Evolutionary conservation across 2,113 vertebrate genomes (phyloP).

Genomic region (Potamarius usumacintae): DNA sequence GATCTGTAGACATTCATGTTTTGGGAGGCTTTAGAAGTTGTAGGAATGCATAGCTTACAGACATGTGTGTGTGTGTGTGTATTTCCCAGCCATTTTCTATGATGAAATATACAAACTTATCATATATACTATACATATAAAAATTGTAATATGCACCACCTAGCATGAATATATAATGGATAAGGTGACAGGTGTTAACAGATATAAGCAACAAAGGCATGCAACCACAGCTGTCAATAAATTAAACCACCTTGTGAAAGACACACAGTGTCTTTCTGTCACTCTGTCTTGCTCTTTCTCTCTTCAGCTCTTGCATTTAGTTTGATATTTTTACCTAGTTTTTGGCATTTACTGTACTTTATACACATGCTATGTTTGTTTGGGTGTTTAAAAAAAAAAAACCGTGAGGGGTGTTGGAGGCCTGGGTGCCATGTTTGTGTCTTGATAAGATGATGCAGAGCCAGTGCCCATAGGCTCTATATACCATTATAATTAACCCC

Average conservation of each 20-base stretch:
- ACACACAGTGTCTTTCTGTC: neutral
- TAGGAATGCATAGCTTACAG: too few relatives aligned
- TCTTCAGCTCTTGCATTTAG: conserved; percentile 2
- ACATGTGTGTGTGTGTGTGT: too few relatives aligned
- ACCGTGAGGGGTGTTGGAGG: conserved; percentile 16
- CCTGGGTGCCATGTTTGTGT: conserved; percentile 44
- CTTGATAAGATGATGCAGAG: conserved; percentile 32
- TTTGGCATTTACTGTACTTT: conserved; percentile 60
- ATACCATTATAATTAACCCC: conserved; percentile 54
- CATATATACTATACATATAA: neutral
- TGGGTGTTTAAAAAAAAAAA: conserved; percentile 31
- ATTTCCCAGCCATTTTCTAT: neutral
- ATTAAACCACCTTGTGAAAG: conserved; percentile 47
- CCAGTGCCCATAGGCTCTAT: conserved; percentile 36
- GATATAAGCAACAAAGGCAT: conserved; percentile 22
- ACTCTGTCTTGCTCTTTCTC: neutral
- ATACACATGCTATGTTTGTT: conserved; percentile 53
- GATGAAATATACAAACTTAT: neutral
- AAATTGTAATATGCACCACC: neutral
- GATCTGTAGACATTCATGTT: neutral
- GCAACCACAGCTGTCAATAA: conserved; percentile 9
- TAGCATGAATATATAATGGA: neutral
- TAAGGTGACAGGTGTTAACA: conserved; percentile 1
- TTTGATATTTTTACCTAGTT: conserved; percentile 66
- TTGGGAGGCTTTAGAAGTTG: neutral